Evolutionary conservation across 2,113 vertebrate species (phyloP), one percentile per base, ranked within the genome.

Genomic region (Delphinus delphis): DNA sequence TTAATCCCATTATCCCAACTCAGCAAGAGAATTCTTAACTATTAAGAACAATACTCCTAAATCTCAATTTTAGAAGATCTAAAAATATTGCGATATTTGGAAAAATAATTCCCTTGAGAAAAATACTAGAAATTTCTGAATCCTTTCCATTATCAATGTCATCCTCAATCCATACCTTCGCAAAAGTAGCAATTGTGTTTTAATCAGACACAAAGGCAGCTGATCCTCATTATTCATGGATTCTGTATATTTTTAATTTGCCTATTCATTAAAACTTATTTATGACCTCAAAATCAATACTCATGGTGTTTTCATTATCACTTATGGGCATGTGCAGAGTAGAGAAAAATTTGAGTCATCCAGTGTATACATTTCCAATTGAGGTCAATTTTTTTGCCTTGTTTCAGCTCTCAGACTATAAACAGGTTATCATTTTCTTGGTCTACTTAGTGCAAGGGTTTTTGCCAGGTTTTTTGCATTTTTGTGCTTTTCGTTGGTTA

Each of bases 1-100:
- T 91, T 88, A 97, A 93, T 70, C 47, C 2, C 9, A 84, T 88
- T 95, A 92, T 81, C 36, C 20, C 76, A 58, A 70, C 44, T 89
- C 79, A 77, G 71, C 26, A 86, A 71, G 47, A 60, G 38, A 50
- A 70, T 63, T 88, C 41, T 90, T 88, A 84, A 44, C 58, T 38
- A 83, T 68, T 87, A 67, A 82, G 44, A 90, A 79, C 9, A 71
- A 50, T 47, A 90, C 71, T 90, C 36, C 7, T 58, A 14, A 91
- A 74, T 92, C 33, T 93, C 38, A 80, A 63, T 60, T 93, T 93
- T 62, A 62, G 85, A 93, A 85, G 63, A 58, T 62, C 25, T 47
- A 68, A 88, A 95, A 93, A 47, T 18, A 81, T 5, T 70, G 9
- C 70, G 36, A 85, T 31, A 74, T 44, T 77, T 62, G 28, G 20